Conservation (phyloP, 2,797 vertebrate genomes). For the Ispidina picta region DNA sequence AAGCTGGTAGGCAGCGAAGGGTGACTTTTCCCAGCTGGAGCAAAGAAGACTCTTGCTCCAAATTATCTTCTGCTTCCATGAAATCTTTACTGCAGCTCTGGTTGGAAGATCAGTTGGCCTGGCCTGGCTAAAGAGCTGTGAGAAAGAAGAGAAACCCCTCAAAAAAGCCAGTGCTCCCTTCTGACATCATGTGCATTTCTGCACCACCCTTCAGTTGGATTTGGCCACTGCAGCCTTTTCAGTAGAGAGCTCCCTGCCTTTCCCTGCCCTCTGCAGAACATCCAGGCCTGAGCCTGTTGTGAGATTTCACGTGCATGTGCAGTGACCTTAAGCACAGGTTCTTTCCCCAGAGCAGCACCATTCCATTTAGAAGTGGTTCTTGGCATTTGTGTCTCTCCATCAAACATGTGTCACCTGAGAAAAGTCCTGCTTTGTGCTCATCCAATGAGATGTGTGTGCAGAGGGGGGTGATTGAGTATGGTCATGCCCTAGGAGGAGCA, state of each 20-base stretch:
- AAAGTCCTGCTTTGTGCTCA: background rate
- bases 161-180: background rate
- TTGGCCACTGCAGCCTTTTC: background rate
- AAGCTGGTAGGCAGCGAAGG: background rate
- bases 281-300: background rate
- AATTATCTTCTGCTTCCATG: background rate
- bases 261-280: no score
- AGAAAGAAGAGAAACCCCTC: background rate
- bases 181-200: background rate
- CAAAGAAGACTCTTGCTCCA: background rate
- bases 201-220: rapidly evolving
- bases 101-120: background rate
- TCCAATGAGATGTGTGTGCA: background rate
- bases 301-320: rapidly evolving
- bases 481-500: background rate
- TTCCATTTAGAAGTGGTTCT: background rate
- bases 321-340: background rate
- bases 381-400: background rate
- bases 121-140: background rate
- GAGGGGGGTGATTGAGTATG: background rate
- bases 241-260: background rate
- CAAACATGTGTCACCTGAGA: background rate
- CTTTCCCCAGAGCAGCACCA: background rate
- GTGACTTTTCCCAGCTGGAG: background rate
- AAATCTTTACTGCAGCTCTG: background rate